Evolutionary conservation across 2,888 invertebrate genomes (phyloP), one percentile per base, ranked within the genome.

Genomic region (Ormyrus rosae): DNA sequence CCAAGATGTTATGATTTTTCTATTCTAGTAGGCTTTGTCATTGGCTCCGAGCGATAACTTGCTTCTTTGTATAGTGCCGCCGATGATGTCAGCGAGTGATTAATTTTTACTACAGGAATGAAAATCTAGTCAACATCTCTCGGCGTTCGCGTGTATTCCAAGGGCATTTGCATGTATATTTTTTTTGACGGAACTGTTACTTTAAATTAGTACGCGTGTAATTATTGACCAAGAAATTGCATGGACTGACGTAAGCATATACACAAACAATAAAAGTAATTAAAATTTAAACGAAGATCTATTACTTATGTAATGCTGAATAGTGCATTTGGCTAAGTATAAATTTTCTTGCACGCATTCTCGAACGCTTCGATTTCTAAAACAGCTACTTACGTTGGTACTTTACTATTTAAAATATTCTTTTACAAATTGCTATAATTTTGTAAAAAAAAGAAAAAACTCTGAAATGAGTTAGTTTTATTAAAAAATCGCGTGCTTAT

Each of bases 1-100:
- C 34, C 34, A 34, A 9, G 13, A 56, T 51, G 53, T 73, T 64
- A 68, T 46, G 51, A 67, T 65, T 74, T 74, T 58, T 74, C 56
- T 63, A 63, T 72, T 63, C 13, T 64, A 13, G 45, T 34, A 58
- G 13, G 10, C 11, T 58, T 60, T 67, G 58, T 67, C 58, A 67
- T 19, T 55, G 34, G 13, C n/a, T 55, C 1, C 2, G 34, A 70
- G 56, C 51, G 70, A 64, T 56, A 70, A 68, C 8, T 63, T 55
- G 7, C 50, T 78, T 56, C 55, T 63, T 53, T 11, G 4, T 48
- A 50, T 8, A 10, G 55, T 45, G 46, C 34, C n/a, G 48, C 19
- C 5, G 48, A 48, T 78, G 78, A 78, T 68, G 53, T 78, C 60
- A 79, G 63, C 51, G 10, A 69, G 13, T 64, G 73, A 63, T 73